A percentile compares a stretch with the other conserved stretches of the same genome.
Evolutionary conservation across 2,113 vertebrate genomes (phyloP).

Genomic region (Cryptomyrus ogoouensis): DNA sequence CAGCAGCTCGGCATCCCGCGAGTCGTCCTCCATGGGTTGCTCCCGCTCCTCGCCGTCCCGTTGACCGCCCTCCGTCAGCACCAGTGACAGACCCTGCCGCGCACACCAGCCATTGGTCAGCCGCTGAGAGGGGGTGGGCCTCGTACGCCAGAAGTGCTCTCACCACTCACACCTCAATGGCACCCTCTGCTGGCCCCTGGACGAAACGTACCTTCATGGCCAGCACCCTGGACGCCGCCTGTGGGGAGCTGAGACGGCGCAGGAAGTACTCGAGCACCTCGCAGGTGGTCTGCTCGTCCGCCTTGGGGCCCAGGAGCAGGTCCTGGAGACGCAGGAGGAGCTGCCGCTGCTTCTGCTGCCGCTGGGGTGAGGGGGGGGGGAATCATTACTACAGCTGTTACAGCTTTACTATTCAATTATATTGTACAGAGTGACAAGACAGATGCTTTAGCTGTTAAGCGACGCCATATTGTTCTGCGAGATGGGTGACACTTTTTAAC

Average conservation of each 20-base stretch:
- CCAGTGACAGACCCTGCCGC: conserved; percentile 81
- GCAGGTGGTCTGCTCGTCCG: conserved; percentile 90
- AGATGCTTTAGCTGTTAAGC: neutral
- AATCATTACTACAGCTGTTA: neutral
- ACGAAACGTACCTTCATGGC: conserved; percentile 81
- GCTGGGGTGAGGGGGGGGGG: conserved; percentile 55
- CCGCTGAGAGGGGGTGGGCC: neutral
- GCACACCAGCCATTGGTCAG: neutral
- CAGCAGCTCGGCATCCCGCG: conserved; percentile 68
- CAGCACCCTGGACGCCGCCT: conserved; percentile 87
- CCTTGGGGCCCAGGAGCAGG: conserved; percentile 83
- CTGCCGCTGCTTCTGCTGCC: conserved; percentile 92
- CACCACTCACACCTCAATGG: neutral
- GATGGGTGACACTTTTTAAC: neutral
- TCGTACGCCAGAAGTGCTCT: neutral
- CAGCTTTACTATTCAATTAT: neutral
- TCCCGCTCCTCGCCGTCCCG: conserved; percentile 86
- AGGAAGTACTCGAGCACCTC: conserved; percentile 98
- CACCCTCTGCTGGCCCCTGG: neutral
- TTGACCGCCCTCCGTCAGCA: conserved; percentile 78
- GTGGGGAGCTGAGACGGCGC: conserved; percentile 86
- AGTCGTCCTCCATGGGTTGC: conserved; percentile 86
- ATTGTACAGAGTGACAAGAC: neutral
- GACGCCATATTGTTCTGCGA: neutral
- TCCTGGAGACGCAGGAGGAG: conserved; percentile 89